A percentile compares a stretch with the other conserved stretches of the same genome.
phyloP scores from a whole-genome alignment of 2,888 invertebrate species.

The Cheilosia grossa region DNA sequence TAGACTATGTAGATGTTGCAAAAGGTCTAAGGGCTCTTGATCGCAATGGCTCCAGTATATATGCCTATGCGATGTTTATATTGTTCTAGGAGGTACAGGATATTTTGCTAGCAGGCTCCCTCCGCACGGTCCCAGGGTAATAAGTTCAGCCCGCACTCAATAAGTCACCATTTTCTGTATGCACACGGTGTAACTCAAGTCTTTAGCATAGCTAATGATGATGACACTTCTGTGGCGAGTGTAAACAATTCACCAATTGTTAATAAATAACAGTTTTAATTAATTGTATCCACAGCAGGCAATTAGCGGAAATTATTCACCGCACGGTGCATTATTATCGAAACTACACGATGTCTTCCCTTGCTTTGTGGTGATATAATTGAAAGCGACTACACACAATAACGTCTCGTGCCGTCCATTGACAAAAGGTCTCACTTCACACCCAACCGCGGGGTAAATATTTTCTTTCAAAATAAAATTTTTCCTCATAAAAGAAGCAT shows the following conservation, averaged over 20 bases:
- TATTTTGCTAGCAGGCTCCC: too few relatives aligned
- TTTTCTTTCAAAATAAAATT: background rate
- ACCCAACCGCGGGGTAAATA: background rate
- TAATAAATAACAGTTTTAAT: slow-evolving; percentile 2
- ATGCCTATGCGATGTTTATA: too few relatives aligned
- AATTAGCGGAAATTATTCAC: background rate
- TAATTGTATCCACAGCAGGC: slow-evolving; percentile 15
- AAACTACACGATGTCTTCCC: background rate
- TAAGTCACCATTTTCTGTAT: background rate
- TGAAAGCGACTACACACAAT: background rate
- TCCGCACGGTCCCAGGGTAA: background rate
- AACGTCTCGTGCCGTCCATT: background rate
- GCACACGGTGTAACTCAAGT: background rate
- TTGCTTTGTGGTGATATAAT: background rate
- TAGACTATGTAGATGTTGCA: too few relatives aligned
- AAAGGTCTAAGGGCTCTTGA: too few relatives aligned
- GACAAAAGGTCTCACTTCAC: background rate
- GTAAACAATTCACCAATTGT: slow-evolving; percentile 10
- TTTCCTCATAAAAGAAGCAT: background rate
- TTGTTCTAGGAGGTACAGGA: too few relatives aligned
- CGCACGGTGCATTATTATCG: slow-evolving; percentile 4
- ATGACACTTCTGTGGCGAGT: background rate
- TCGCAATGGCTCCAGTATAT: too few relatives aligned
- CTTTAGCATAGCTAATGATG: background rate
- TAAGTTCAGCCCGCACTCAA: background rate